phyloP scores from a whole-genome alignment of 2,888 invertebrate genomes.

The Drosophila recens region DNA sequence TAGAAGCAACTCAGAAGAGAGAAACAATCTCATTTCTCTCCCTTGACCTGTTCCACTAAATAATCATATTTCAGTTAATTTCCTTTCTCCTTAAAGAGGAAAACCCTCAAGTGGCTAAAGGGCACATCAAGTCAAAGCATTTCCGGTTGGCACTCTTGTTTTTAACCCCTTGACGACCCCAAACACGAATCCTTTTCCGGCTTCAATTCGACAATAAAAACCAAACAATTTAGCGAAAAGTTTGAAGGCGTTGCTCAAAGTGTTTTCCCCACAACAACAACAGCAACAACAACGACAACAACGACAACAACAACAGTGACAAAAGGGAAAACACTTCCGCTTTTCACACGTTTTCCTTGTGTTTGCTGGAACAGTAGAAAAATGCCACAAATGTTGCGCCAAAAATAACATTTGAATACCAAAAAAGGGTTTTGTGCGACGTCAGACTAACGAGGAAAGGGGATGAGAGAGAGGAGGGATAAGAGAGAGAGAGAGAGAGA shows the following conservation, averaged over 20 bases:
- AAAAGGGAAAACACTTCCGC: slow-evolving; percentile 60
- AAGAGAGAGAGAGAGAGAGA: slow-evolving; percentile 15
- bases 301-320: slow-evolving; percentile 19
- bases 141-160: slow-evolving; percentile 41
- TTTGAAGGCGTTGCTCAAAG: slow-evolving; percentile 62
- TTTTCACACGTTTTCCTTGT: slow-evolving; percentile 62
- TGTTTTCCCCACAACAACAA: slow-evolving; percentile 34
- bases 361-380: slow-evolving; percentile 19
- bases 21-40: background rate
- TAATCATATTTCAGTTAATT: slow-evolving; percentile 7
- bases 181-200: slow-evolving; percentile 57
- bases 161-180: slow-evolving; percentile 37
- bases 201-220: slow-evolving; percentile 45
- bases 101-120: slow-evolving; percentile 48
- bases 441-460: slow-evolving; percentile 53
- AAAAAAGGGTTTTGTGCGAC: slow-evolving; percentile 69
- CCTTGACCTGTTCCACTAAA: slow-evolving; percentile 5
- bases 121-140: slow-evolving; percentile 53
- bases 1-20: background rate
- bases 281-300: slow-evolving; percentile 24
- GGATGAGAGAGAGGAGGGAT: slow-evolving; percentile 1
- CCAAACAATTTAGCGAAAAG: slow-evolving; percentile 50
- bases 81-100: slow-evolving; percentile 16
- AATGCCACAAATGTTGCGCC: slow-evolving; percentile 70
- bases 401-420: slow-evolving; percentile 77